phyloP scores from a whole-genome alignment of 2,888 invertebrate species.

The Drosophila merina region DNA sequence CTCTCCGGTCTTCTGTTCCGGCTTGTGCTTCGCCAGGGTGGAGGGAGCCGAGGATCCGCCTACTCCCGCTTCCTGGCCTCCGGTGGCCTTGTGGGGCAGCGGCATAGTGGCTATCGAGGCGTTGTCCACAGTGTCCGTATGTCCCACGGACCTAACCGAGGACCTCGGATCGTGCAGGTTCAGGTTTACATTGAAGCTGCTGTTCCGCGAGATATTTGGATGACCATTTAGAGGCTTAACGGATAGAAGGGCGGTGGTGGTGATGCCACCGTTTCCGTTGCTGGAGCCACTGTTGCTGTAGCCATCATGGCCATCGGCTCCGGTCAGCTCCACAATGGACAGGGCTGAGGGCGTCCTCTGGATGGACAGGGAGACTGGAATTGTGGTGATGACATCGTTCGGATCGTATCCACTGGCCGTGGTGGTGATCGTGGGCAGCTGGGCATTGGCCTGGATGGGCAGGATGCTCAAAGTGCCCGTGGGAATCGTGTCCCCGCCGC shows the following conservation, averaged over 20 bases:
- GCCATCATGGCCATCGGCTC: constrained; percentile 43
- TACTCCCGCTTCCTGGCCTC: constrained; percentile 13
- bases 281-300: constrained; percentile 55
- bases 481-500: constrained; percentile 75
- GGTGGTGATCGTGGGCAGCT: constrained; percentile 78
- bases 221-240: constrained; percentile 75
- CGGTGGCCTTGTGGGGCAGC: constrained; percentile 33
- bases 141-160: constrained; percentile 72
- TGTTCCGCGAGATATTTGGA: constrained; percentile 77
- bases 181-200: constrained; percentile 79
- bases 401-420: constrained; percentile 72
- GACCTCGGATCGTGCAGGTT: constrained; percentile 76
- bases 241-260: constrained; percentile 73
- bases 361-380: constrained; percentile 81
- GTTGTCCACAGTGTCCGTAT: constrained; percentile 58
- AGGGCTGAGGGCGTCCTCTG: constrained; percentile 75
- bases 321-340: constrained; percentile 74
- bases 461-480: constrained; percentile 81
- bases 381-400: constrained; percentile 77
- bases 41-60: constrained; percentile 81
- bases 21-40: constrained; percentile 81
- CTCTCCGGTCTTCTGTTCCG: constrained; percentile 83
- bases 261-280: constrained; percentile 59
- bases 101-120: constrained; percentile 27
- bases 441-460: constrained; percentile 68